phyloP scores from a whole-genome alignment of 2,113 vertebrate genomes.

The Irena cyanogastra region DNA sequence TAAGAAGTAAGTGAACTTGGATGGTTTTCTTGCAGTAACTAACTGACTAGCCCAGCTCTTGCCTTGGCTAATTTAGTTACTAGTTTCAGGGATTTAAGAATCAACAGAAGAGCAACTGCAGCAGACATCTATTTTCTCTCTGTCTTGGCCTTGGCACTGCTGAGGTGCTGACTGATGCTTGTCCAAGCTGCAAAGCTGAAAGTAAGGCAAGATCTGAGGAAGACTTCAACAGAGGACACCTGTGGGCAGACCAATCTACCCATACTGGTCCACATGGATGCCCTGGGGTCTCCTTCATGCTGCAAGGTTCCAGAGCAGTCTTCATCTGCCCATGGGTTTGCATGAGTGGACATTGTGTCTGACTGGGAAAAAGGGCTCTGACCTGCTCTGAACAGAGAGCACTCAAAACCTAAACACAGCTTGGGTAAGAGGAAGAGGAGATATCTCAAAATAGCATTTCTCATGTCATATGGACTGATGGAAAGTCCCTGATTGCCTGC shows the following conservation, averaged over 20 bases:
- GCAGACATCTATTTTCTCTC: not conserved
- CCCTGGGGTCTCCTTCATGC: not conserved
- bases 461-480: not conserved
- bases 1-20: not conserved
- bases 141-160: not conserved
- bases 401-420: not conserved
- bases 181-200: not conserved
- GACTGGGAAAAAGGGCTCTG: not conserved
- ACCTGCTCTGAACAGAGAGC: not conserved
- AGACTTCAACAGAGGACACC: not conserved
- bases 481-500: not conserved
- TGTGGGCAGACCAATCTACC: not conserved
- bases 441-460: not conserved
- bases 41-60: not conserved
- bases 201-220: not conserved
- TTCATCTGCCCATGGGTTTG: not conserved
- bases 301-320: not conserved
- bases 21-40: not conserved
- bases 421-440: constrained; percentile 12
- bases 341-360: not conserved
- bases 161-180: not conserved
- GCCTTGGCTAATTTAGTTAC: not conserved
- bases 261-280: not conserved
- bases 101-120: not conserved
- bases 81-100: not conserved